Percentiles rank a stretch among this genome's conserved stretches.
phyloP scores from a whole-genome alignment of 2,113 vertebrate species.

The Podocnemis expansa region DNA sequence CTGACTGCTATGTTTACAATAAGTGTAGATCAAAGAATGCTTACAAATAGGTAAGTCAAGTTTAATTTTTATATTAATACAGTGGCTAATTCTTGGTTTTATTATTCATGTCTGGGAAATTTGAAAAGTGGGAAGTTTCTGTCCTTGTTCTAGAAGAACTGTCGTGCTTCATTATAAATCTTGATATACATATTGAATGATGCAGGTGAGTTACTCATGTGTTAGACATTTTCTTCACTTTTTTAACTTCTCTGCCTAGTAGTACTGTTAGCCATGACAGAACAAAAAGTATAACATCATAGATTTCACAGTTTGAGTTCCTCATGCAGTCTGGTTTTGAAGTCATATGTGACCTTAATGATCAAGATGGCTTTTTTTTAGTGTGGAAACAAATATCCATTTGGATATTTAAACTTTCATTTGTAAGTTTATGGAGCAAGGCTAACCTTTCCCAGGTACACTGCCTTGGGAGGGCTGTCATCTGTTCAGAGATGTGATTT shows the following conservation, averaged over 20 bases:
- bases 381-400: background rate
- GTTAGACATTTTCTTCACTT: background rate
- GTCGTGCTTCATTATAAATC: constrained; percentile 26
- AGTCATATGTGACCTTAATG: background rate
- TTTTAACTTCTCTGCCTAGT: background rate
- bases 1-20: constrained; percentile 97
- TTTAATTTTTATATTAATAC: constrained; percentile 27
- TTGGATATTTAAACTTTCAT: background rate
- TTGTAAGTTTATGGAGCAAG: background rate
- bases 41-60: constrained; percentile 91
- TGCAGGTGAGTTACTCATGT: background rate
- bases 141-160: background rate
- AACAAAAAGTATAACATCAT: background rate
- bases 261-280: background rate
- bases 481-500: background rate
- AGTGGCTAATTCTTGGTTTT: background rate
- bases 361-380: background rate
- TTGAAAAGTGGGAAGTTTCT: background rate
- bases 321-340: background rate
- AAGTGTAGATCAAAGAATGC: constrained; percentile 97
- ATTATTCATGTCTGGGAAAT: background rate
- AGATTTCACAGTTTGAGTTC: background rate
- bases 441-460: background rate
- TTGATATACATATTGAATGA: background rate
- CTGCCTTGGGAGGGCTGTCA: background rate